Base-by-base conservation (phyloP, 2,888 invertebrate genomes). In the Caenorhabditis sp. region DNA sequence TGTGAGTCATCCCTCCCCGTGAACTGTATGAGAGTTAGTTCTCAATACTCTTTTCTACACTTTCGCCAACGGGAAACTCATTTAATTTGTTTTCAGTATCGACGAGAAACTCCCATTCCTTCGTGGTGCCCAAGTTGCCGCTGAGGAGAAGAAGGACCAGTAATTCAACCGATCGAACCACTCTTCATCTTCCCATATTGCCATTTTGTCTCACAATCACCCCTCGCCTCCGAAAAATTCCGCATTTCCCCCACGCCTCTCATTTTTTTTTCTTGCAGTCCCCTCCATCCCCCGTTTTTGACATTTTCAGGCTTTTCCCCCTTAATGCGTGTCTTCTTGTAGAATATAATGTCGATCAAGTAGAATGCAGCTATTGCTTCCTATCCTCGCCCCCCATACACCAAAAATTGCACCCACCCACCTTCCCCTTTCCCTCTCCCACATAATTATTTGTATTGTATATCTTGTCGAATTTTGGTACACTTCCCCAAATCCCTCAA, bases 81-180 rank as follows among this genome's bases (percentile, higher is more conserved):
- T 13, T 15, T 3, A 40, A 40, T 18, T 9, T 18, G 22, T 62
- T 83, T 89, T 62, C 80, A 89, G 89, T 56, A 68, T 89, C 69
- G 85, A 89, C 61, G 90, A 89, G 82, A 90, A 90, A 76, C 83
- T 90, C 44, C 90, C 90, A 56, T 89, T 89, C 87, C 86, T 90
- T 56, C 89, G 89, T 83, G 74, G 82, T 24, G 76, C 76, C 60
- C 84, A 85, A 53, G 80, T 58, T 18, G 85, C 78, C 55, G 80
- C 64, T 32, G 84, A 80, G 50, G 87, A 86, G 85, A 87, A 88
- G 85, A 85, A 88, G 83, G 88, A 87, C 32, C 85, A 88, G 80
- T 88, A 85, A 78, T 60, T 28, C 69, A 20, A 51, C 53, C 71
- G 44, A 61, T 44, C 9, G 56, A 72, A 58, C 74, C 1, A 44